These are phyloP conservation scores for Orthonevra nobilis DNA, from an alignment of 2,888 invertebrate genomes.

Conservation along the genomic window DNA sequence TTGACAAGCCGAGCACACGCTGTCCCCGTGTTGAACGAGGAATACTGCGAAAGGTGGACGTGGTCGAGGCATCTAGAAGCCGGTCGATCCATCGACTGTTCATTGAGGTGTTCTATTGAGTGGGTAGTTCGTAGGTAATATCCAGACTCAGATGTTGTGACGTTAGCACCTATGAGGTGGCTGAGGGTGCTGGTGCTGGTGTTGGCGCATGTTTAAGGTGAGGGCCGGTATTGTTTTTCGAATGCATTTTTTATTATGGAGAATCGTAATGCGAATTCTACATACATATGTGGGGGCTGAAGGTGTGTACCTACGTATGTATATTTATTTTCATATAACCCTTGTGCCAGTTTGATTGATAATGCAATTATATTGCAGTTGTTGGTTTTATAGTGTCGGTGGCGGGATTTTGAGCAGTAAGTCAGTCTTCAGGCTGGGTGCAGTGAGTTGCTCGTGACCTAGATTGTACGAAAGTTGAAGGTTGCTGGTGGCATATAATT, in stretches of 20 bases:
- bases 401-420: background rate
- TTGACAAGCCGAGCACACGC: background rate
- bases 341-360: conserved; percentile 39
- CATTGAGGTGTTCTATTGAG: conserved; percentile 19
- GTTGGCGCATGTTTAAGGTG: background rate
- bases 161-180: conserved; percentile 23
- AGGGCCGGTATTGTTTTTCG: background rate
- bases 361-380: conserved; percentile 62
- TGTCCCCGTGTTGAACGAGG: conserved; percentile 37
- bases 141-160: conserved; percentile 1
- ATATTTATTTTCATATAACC: conserved; percentile 34
- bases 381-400: no score
- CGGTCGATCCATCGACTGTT: conserved; percentile 4
- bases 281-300: background rate
- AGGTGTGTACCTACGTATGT: no score
- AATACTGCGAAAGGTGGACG: conserved; percentile 15
- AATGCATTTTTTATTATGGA: conserved; percentile 33
- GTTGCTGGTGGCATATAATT: conserved; percentile 2
- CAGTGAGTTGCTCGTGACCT: conserved; percentile 41
- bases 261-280: conserved; percentile 25
- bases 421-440: conserved; percentile 26
- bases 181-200: background rate
- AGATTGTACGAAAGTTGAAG: conserved; percentile 60
- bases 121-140: conserved; percentile 24
- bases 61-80: conserved; percentile 2